These are phyloP conservation scores for Capricornis sumatraensis DNA, from an alignment of 2,113 vertebrate species.

Conservation along the genomic window DNA sequence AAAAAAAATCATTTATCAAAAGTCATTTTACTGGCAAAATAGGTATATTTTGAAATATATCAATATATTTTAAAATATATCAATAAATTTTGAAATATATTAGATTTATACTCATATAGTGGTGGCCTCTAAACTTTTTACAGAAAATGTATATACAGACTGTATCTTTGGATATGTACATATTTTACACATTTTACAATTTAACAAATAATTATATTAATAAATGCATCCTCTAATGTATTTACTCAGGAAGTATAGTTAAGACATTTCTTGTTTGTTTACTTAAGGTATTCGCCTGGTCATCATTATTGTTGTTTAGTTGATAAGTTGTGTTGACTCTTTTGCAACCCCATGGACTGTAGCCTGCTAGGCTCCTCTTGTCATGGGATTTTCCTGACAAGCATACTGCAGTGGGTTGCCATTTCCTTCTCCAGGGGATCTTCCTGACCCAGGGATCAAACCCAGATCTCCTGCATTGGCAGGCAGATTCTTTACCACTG, in stretches of 20 bases:
- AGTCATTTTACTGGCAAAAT: constrained; percentile 99
- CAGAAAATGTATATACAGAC: constrained; percentile 98
- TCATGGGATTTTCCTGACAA: neutral
- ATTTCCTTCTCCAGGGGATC: neutral
- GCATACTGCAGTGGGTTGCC: neutral
- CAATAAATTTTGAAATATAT: constrained; percentile 88
- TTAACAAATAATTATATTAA: constrained; percentile 89
- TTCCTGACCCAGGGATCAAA: neutral
- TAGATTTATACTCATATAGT: constrained; percentile 89
- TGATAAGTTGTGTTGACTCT: neutral
- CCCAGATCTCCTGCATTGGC: neutral
- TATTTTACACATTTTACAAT: constrained; percentile 94
- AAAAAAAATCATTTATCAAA: constrained; percentile 87
- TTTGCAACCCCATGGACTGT: neutral
- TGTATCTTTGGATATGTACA: constrained; percentile 96
- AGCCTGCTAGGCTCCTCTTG: neutral
- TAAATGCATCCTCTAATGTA: constrained; percentile 96
- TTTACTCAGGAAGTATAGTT: constrained; percentile 91
- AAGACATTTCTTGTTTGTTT: constrained; percentile 86
- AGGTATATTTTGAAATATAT: constrained; percentile 72
- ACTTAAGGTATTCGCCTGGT: constrained; percentile 86
- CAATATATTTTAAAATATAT: neutral
- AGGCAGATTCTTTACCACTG: neutral
- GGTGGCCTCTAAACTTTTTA: constrained; percentile 97
- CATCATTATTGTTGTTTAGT: neutral